Conservation (phyloP, 2,888 invertebrate species). For the Apodemia hepburni region DNA sequence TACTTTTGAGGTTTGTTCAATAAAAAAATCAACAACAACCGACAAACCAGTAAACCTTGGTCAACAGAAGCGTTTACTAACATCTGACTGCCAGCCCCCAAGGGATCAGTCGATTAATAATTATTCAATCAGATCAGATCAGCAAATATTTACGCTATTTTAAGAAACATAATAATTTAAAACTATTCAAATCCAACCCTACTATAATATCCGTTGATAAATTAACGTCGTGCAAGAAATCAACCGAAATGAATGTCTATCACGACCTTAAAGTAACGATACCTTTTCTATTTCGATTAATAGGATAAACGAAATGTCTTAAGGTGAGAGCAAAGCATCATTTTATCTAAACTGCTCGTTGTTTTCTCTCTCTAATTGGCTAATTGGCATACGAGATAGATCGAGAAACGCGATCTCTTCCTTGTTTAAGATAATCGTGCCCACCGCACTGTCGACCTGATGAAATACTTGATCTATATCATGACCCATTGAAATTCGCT, state of each 20-base stretch:
- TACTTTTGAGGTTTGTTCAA: too few species aligned
- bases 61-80: too few species aligned
- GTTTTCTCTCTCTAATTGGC: conserved; percentile 74
- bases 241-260: conserved; percentile 28
- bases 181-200: conserved; percentile 6
- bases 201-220: not conserved
- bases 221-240: conserved; percentile 18
- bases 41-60: too few species aligned
- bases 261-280: conserved; percentile 28
- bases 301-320: conserved; percentile 35
- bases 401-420: conserved; percentile 69
- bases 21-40: too few species aligned
- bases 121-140: too few species aligned
- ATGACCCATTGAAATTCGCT: conserved; percentile 64
- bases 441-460: conserved; percentile 54
- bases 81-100: too few species aligned
- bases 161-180: not conserved
- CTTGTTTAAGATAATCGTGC: conserved; percentile 62
- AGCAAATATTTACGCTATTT: too few species aligned
- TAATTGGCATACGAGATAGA: conserved; percentile 77
- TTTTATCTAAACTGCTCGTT: conserved; percentile 55
- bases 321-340: conserved; percentile 43
- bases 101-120: too few species aligned
- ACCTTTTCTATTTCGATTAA: conserved; percentile 40
- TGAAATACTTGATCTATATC: conserved; percentile 71